A percentile compares a stretch with the other conserved stretches of the same genome.
Evolutionary conservation across 2,113 vertebrate species (phyloP).

Genomic region (Theristicus caerulescens): DNA sequence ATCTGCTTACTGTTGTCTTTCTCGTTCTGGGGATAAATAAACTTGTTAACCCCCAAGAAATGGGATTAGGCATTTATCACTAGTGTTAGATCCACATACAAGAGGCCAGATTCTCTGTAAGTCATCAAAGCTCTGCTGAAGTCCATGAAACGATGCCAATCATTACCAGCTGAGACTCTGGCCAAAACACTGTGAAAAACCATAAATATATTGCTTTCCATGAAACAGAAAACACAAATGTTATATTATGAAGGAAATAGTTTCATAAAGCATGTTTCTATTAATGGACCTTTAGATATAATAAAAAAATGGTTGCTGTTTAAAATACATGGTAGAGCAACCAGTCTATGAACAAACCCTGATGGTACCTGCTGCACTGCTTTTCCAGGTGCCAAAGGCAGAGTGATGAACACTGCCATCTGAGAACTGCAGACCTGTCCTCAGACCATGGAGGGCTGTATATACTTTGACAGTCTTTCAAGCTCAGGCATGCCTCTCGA

Average conservation of each 20-base stretch:
- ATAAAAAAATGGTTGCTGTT: neutral
- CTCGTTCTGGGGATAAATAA: conserved; percentile 25
- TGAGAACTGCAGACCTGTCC: conserved; percentile 13
- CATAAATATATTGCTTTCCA: neutral
- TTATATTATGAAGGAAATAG: neutral
- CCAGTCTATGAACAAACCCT: neutral
- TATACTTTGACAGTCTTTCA: neutral
- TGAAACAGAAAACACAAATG: conserved; percentile 23
- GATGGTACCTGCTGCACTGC: neutral
- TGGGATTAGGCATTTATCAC: conserved; percentile 3
- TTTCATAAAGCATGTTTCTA: conserved; percentile 13
- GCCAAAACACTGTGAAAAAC: conserved; percentile 6
- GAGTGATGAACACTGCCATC: conserved; percentile 2
- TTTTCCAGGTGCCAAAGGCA: conserved; percentile 39
- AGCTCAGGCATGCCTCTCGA: neutral
- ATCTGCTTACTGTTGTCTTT: neutral
- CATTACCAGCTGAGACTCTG: neutral
- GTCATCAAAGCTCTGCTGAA: conserved; percentile 35
- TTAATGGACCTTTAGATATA: neutral
- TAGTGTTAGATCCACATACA: neutral
- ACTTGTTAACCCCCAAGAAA: conserved; percentile 10
- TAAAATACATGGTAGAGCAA: neutral
- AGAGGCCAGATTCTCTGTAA: conserved; percentile 7
- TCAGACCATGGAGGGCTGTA: neutral
- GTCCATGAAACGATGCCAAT: neutral